Conservation (phyloP, 2,113 vertebrate species). For the Hystrix brachyura region DNA sequence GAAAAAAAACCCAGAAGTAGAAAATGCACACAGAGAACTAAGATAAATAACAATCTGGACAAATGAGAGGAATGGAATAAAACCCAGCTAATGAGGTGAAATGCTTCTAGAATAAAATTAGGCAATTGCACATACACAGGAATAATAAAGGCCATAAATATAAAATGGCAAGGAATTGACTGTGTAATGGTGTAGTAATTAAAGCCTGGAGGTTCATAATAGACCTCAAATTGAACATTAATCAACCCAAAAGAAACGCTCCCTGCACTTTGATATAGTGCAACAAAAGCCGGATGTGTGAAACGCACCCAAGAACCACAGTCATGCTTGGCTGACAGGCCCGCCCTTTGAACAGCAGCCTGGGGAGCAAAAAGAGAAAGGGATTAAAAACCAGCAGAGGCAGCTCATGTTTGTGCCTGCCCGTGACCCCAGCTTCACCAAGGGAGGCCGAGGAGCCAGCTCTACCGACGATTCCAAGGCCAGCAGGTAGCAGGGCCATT, state of each 20-base stretch:
- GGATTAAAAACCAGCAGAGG: neutral
- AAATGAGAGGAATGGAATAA: conserved; percentile 66
- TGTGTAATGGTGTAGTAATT: conserved; percentile 81
- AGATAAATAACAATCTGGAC: conserved; percentile 75
- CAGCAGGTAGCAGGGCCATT: neutral
- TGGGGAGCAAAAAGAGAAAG: too few species aligned
- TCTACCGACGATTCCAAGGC: neutral
- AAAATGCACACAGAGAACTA: neutral
- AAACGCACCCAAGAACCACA: neutral
- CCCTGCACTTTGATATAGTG: conserved; percentile 48
- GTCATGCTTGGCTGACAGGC: accelerated
- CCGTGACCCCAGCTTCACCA: neutral
- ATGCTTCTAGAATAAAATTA: conserved; percentile 76
- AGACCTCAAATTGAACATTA: conserved; percentile 73
- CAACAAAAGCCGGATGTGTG: neutral
- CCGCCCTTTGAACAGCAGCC: too few species aligned
- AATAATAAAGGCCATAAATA: conserved; percentile 83
- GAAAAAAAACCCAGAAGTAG: neutral
- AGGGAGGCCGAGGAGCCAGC: neutral
- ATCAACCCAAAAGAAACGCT: conserved; percentile 74
- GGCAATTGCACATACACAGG: conserved; percentile 73
- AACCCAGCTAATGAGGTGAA: conserved; percentile 75
- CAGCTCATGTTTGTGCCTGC: too few species aligned
- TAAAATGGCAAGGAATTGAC: conserved; percentile 82
- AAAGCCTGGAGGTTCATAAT: conserved; percentile 81